These are phyloP conservation scores for Neoaliturus tenellus DNA, from an alignment of 2,888 invertebrate species.

Conservation along the genomic window DNA sequence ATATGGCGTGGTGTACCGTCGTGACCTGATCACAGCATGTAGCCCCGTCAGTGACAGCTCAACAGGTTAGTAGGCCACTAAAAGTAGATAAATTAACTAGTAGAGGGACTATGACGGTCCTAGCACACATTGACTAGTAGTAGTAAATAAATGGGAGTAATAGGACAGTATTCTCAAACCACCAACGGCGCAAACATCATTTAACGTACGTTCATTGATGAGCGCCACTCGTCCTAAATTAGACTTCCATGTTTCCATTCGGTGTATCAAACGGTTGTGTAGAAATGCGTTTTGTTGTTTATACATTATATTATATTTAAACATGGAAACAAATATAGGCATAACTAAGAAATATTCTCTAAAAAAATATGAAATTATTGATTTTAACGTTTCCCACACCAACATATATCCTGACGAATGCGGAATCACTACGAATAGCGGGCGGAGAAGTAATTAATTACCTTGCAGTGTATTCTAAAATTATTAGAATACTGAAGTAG, in stretches of 20 bases:
- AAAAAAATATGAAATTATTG: background rate
- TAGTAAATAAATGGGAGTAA: background rate
- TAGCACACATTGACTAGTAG: background rate
- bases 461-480: no score
- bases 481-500: no score
- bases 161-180: background rate
- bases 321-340: background rate
- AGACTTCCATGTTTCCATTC: background rate
- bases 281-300: background rate
- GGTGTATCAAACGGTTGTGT: background rate
- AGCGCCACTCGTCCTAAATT: background rate
- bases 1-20: background rate
- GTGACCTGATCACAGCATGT: background rate
- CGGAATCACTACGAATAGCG: no score
- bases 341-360: background rate
- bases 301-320: background rate
- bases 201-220: background rate
- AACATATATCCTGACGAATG: no score
- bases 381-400: no score
- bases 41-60: background rate
- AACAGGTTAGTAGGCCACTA: slow-evolving; percentile 12
- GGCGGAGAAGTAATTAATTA: no score
- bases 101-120: background rate
- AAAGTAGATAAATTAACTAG: background rate
- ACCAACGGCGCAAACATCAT: background rate